Percentiles rank a stretch among this genome's conserved stretches.
Evolutionary conservation across 2,797 vertebrate genomes (phyloP).

Genomic region (Pseudopleuronectes americanus): DNA sequence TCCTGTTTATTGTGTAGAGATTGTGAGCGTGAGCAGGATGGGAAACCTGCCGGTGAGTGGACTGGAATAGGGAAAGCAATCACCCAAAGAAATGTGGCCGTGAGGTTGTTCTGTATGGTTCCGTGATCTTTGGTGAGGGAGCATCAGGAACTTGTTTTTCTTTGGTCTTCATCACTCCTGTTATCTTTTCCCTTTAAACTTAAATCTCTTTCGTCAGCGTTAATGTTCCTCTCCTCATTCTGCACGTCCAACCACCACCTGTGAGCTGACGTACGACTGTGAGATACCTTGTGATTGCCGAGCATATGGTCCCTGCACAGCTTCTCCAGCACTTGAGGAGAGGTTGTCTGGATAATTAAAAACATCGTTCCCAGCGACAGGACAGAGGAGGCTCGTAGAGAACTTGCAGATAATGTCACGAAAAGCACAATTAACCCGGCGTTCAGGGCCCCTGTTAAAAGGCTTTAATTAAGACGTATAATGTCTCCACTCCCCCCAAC

Average conservation of each 20-base stretch:
- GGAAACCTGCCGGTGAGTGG: constrained; percentile 29
- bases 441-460: constrained; percentile 43
- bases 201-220: not conserved
- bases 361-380: constrained; percentile 28
- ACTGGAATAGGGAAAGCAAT: constrained; percentile 18
- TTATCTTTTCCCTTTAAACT: not conserved
- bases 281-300: constrained; percentile 29
- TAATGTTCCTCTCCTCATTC: not conserved
- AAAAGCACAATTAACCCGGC: constrained; percentile 58
- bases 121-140: constrained; percentile 22
- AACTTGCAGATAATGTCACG: constrained; percentile 56
- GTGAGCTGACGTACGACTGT: constrained; percentile 8
- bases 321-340: constrained; percentile 34
- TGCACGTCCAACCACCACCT: constrained; percentile 15
- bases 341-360: constrained; percentile 66
- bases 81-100: not conserved
- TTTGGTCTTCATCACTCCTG: not conserved
- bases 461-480: constrained; percentile 61
- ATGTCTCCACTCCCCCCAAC: not conserved
- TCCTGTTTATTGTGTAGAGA: constrained; percentile 15
- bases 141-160: not conserved
- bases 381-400: constrained; percentile 33
- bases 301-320: constrained; percentile 34
- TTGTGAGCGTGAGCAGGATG: constrained; percentile 22
- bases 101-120: constrained; percentile 14